phyloP scores from a whole-genome alignment of 37 sponge, comb jelly and placozoan genomes.

The Agelas oroides region DNA sequence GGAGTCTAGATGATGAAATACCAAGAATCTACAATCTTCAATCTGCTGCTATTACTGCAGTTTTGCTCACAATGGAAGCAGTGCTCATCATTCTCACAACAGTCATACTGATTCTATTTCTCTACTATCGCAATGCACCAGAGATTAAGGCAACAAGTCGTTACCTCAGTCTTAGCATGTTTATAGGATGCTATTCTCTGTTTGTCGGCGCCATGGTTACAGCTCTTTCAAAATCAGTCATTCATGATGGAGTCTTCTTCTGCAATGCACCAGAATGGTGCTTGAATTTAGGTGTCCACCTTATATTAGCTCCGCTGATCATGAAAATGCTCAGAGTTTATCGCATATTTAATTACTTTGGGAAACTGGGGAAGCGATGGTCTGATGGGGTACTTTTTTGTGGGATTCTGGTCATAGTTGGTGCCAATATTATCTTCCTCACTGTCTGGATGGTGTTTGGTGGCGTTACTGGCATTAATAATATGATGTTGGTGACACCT shows the following conservation, averaged over 20 bases:
- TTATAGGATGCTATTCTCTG: neutral
- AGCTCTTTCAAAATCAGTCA: neutral
- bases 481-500: neutral
- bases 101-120: neutral
- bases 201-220: neutral
- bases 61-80: neutral
- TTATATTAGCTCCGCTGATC: conserved; percentile 30
- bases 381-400: conserved; percentile 19
- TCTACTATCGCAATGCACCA: neutral
- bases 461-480: neutral
- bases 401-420: conserved; percentile 5
- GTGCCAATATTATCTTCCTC: neutral
- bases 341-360: conserved; percentile 44
- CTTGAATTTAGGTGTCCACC: neutral
- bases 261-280: too few relatives aligned
- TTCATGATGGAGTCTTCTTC: too few relatives aligned
- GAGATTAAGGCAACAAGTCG: neutral
- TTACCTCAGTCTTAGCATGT: neutral
- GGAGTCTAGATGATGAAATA: too few relatives aligned
- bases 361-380: conserved; percentile 40
- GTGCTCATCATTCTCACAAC: neutral
- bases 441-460: neutral
- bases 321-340: conserved; percentile 39
- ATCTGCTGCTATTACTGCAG: neutral
- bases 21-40: too few relatives aligned